Conservation (phyloP, 2,113 vertebrate genomes). For the Trochalopteron elliotii region DNA sequence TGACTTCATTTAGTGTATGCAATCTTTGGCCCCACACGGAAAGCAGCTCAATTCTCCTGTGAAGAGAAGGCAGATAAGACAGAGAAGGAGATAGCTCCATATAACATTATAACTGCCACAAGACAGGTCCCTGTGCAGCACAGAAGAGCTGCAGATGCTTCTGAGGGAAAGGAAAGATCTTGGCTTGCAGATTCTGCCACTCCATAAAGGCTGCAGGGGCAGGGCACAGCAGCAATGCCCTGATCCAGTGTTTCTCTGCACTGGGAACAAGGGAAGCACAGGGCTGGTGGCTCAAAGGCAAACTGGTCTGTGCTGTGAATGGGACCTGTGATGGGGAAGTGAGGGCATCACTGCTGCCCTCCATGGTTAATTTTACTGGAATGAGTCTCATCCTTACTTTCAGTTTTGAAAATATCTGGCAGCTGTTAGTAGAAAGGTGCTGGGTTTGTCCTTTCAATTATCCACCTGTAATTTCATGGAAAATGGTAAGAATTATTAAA, state of each 20-base stretch:
- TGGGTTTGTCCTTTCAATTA: background rate
- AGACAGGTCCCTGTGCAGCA: background rate
- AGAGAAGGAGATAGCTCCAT: background rate
- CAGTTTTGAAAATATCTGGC: background rate
- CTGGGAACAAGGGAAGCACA: background rate
- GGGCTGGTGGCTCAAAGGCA: background rate
- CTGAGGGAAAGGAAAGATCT: background rate
- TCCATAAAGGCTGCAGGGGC: background rate
- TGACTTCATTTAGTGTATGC: background rate
- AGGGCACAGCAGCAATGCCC: background rate
- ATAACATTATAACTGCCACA: background rate
- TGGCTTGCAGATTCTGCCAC: background rate
- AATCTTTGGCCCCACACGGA: background rate
- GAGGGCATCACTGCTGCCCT: background rate
- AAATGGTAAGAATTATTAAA: background rate
- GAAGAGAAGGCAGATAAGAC: background rate
- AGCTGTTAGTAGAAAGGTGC: background rate
- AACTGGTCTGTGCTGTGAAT: background rate
- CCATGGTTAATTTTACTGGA: background rate
- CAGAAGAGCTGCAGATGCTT: background rate
- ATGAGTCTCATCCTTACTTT: background rate
- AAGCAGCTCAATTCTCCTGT: background rate
- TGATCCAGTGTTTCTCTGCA: rapidly evolving
- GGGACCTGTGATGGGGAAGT: too few relatives aligned
- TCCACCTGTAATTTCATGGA: background rate